Base-by-base conservation (phyloP, 2,113 vertebrate species). In the Harpagus bidentatus region DNA sequence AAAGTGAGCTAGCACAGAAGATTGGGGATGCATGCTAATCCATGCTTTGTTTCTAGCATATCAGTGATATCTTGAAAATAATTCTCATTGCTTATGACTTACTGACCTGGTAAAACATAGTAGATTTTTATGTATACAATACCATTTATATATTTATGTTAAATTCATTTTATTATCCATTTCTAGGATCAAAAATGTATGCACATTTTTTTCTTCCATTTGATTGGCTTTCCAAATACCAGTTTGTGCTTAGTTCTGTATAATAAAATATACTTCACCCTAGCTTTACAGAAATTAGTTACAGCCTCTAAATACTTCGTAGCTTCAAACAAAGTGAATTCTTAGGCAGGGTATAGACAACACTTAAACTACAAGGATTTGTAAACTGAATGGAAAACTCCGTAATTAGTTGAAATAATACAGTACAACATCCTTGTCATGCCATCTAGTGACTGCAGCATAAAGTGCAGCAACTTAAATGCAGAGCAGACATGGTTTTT, bases 371-470 rank as follows among this genome's bases (percentile, higher is more conserved):
- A n/a, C 22, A 62, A 79, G 36, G 28, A 47, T 65, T 67, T 3
- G 9, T 55, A 59, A 56, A 66, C 22, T 18, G 69, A 76, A 45
- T 63, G 55, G 70, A 63, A 92, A 84, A 26, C 50, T 8, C 7
- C 8, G 4, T 45, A 15, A 34, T 79, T 96, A 95, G 48, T 92
- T 45, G 2, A 31, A 87, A 28, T 61, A 71, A 82, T 77, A 2
- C 34, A 31, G 45, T 96, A 32, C 65, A 52, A 17, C 45, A 84
- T 97, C 92, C 87, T 97, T 96, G 38, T 91, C 14, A 5, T 97
- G 97, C 96, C 97, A 97, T 95, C 97, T 98, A 98, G 96, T 97
- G 98, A 96, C 77, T 7, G 5, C 55, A 95, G 50, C 43, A 73
- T 53, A 59, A 82, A 97, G 50, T 93, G 73, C 95, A 95, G 61